Evolutionary conservation across 2,888 invertebrate genomes (phyloP), one percentile per base, ranked within the genome.

Genomic region (Clitarchus hookeri): DNA sequence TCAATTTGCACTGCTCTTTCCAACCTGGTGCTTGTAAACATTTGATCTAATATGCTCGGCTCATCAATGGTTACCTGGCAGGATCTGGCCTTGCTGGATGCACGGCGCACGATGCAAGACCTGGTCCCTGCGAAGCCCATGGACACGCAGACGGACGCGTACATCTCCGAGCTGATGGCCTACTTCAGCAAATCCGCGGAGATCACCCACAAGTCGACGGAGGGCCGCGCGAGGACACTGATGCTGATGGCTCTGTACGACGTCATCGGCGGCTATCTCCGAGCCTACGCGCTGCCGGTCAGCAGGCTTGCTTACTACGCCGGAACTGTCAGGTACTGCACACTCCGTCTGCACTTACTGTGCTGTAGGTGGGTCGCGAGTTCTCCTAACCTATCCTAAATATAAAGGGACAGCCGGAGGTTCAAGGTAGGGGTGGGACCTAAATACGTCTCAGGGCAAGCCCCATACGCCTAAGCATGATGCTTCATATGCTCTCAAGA

Each of bases 241-340:
- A 27, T 85, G 36, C 79, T 82, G 65, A 77, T 86, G 79, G 16
- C 93, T 0, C 90, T 93, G 0, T 93, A 93, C 11, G 94, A 93
- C 88, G 91, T 91, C 82, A 89, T 93, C 88, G 95, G 95, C 78
- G 95, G 95, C 23, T 95, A 94, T 89, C 90, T 95, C 44, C 93
- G 94, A 89, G 91, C 92, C 83, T 93, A 93, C 90, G 91, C 94
- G 16, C 89, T 95, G 19, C 95, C 95, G 0, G 90, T 94, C 0
- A 93, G 94, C 0, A 94, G 93, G 89, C 92, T 93, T 84, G 92
- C 94, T 0, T 95, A 93, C 90, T 95, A 95, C 88, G 93, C 94
- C 9, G 95, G 95, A 0, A 92, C 92, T 19, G 85, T 85, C 82
- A 27, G 82, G 82, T 82, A n/a, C 3, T 19, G 65, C 16, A 65